phyloP scores from a whole-genome alignment of 2,888 invertebrate genomes.

The Zeuzera pyrina region DNA sequence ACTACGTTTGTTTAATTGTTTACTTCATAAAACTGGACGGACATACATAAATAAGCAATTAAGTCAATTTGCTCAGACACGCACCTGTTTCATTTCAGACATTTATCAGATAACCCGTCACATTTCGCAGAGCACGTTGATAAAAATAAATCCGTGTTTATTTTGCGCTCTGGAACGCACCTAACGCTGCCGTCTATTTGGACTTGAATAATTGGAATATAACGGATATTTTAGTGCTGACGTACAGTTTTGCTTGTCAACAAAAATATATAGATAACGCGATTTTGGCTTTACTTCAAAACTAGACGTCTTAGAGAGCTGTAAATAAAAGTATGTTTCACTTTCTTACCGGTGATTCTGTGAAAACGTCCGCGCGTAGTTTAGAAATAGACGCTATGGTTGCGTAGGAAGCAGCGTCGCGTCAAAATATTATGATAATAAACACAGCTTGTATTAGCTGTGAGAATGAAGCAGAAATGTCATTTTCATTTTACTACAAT shows the following conservation, averaged over 20 bases:
- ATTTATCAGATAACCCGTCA: slow-evolving; percentile 48
- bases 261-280: slow-evolving; percentile 17
- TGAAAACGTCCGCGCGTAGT: slow-evolving; percentile 8
- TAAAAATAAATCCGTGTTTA: slow-evolving; percentile 41
- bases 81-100: slow-evolving; percentile 35
- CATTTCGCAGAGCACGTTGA: slow-evolving; percentile 28
- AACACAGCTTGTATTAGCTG: too few species aligned
- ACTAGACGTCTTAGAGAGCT: slow-evolving; percentile 5
- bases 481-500: too few species aligned
- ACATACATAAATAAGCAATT: slow-evolving; percentile 16
- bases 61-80: slow-evolving; percentile 40
- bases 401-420: slow-evolving; percentile 43
- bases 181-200: slow-evolving; percentile 7
- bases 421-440: slow-evolving; percentile 45
- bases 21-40: neutral
- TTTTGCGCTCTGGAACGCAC: slow-evolving; percentile 23
- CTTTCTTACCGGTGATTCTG: neutral
- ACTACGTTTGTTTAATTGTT: too few species aligned
- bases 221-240: slow-evolving; percentile 21
- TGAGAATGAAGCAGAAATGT: too few species aligned
- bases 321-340: slow-evolving; percentile 16
- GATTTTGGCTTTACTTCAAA: slow-evolving; percentile 18
- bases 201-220: slow-evolving; percentile 22
- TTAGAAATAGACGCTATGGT: slow-evolving; percentile 41
- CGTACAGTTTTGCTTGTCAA: slow-evolving; percentile 20